Percentiles rank a stretch among this genome's conserved stretches.
phyloP scores from a whole-genome alignment of 2,113 vertebrate genomes.

The Rhadina sibilatrix region DNA sequence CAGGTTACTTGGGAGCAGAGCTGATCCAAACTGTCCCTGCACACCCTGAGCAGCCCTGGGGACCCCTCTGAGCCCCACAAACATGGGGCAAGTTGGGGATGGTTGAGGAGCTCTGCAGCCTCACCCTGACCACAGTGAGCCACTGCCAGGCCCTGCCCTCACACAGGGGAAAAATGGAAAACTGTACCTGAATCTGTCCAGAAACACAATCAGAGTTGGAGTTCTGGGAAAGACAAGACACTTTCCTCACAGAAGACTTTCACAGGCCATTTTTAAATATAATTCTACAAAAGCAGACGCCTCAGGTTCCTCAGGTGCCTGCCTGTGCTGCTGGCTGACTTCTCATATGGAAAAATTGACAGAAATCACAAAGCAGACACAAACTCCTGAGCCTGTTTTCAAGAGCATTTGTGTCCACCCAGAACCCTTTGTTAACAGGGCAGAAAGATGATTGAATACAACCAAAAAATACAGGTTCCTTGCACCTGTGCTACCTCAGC shows the following conservation, averaged over 20 bases:
- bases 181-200: rapidly evolving
- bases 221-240: background rate
- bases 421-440: background rate
- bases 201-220: background rate
- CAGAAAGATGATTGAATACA: background rate
- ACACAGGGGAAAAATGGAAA: rapidly evolving
- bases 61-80: rapidly evolving
- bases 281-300: background rate
- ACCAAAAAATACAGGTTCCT: background rate
- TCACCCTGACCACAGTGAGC: background rate
- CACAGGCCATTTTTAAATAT: background rate
- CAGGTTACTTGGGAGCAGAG: background rate
- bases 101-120: background rate
- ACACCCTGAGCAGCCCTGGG: background rate
- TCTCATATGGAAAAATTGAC: rapidly evolving
- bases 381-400: background rate
- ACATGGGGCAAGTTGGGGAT: rapidly evolving
- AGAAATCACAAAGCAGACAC: background rate
- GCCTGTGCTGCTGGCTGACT: background rate
- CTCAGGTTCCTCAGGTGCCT: background rate
- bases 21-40: background rate
- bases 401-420: background rate
- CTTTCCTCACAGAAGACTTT: background rate
- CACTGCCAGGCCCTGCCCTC: background rate
- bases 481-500: background rate